Conservation (phyloP, 2,888 invertebrate genomes). For the Caenorhabditis becei region DNA sequence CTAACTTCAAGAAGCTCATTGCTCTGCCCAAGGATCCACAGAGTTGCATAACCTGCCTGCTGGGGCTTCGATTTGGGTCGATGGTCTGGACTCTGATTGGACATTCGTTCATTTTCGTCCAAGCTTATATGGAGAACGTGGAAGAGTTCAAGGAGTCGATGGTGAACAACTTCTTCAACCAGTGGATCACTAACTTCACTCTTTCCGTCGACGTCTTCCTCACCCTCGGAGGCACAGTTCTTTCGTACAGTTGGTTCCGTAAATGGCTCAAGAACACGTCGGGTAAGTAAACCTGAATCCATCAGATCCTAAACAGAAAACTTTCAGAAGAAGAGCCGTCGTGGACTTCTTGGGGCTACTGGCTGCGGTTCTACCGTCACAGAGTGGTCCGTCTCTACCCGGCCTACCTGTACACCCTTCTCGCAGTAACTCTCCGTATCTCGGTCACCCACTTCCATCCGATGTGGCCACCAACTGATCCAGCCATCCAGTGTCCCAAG, state of each 20-base stretch:
- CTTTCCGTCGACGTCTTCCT: slow-evolving; percentile 80
- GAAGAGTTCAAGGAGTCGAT: slow-evolving; percentile 80
- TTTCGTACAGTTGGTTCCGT: slow-evolving; percentile 81
- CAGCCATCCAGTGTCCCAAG: slow-evolving; percentile 80
- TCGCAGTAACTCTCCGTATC: slow-evolving; percentile 78
- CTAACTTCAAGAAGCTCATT: slow-evolving; percentile 74
- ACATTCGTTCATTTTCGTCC: slow-evolving; percentile 81
- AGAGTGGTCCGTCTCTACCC: slow-evolving; percentile 81
- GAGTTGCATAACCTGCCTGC: slow-evolving; percentile 80
- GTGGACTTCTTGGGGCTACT: slow-evolving; percentile 80
- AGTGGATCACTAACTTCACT: slow-evolving; percentile 81
- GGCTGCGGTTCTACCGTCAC: slow-evolving; percentile 81
- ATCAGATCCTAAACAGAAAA: background rate
- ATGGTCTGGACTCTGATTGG: slow-evolving; percentile 81
- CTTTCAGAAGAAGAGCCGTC: slow-evolving; percentile 77
- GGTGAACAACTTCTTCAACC: slow-evolving; percentile 78
- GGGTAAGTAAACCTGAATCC: slow-evolving; percentile 56
- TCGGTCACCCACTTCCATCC: slow-evolving; percentile 80
- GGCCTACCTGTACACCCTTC: slow-evolving; percentile 80
- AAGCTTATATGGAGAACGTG: slow-evolving; percentile 80
- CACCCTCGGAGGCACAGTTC: slow-evolving; percentile 77
- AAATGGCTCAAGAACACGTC: slow-evolving; percentile 80
- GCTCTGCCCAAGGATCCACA: slow-evolving; percentile 80
- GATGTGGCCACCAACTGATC: slow-evolving; percentile 81
- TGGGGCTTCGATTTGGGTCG: slow-evolving; percentile 78